Evolutionary conservation across 1,140 invertebrate species (phyloP), one percentile per base, ranked within the genome.

Genomic region (Pristionchus pacificus): DNA sequence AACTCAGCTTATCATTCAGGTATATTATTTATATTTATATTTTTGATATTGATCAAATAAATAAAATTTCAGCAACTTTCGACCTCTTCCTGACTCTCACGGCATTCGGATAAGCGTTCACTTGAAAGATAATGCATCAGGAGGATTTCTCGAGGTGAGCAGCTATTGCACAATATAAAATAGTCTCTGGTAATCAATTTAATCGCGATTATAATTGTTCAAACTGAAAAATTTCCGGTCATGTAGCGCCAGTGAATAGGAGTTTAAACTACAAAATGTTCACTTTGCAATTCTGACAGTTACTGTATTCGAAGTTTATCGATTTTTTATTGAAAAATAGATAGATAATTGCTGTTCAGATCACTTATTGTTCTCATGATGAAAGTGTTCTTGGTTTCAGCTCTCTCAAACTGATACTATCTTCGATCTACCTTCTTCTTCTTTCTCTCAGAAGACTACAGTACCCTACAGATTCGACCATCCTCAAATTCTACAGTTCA

Each of bases 401-500:
- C 19, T 69, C 14, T 69, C 67, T 25, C 67, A 69, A 69, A 69
- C 67, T 6, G 67, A 69, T 57, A 69, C 67, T 13, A 49, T 69
- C 2, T 69, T 55, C 57, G 19, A 69, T 27, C 27, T 30, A n/a
- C 32, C 29, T n/a, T 32, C 61, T 15, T 57, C 55, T n/a, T 27
- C n/a, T 32, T 69, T 69, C 58, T 14, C n/a, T 13, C 67, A 69
- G 25, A n/a, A 57, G n/a, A 64, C 27, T 28, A 27, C 55, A 10
- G 13, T 69, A 15, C 57, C 57, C 24, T 69, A 68, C 55, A 49
- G 60, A 30, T 69, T 69, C n/a, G 67, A 49, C 19, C 24, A 30
- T 6, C 3, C 29, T 32, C 15, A n/a, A 24, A 6, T n/a, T 14
- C 64, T 55, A 14, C n/a, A 25, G 30, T 55, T 69, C 3, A 15